Base-by-base conservation (phyloP, 2,797 vertebrate genomes). In the Poeciliopsis presidionis region DNA sequence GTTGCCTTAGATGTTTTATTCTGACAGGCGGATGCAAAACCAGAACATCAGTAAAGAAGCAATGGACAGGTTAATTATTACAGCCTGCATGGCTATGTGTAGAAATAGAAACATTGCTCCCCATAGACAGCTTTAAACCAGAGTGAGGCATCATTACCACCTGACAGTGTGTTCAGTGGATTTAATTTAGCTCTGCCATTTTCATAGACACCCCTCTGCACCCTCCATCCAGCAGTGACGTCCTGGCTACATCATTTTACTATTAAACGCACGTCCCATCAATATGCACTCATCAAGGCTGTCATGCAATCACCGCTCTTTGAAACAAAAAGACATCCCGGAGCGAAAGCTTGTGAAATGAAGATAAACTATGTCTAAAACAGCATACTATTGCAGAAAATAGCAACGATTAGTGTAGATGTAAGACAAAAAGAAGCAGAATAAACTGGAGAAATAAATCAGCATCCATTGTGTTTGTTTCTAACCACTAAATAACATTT, bases 231-330 rank as follows among this genome's bases (percentile, higher is more conserved):
- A 81, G 75, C 72, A 51, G 79, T 83, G 73, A 86, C 1, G 7
- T 69, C 65, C 76, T 14, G 46, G 80, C 86, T 81, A 81, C 82
- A 77, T 85, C 79, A 91, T 92, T 88, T 90, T 84, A 78, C 77
- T 73, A 89, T 92, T 90, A 88, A 74, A 85, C 4, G 20, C 47
- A 28, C 72, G 63, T 75, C 77, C 85, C 89, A 73, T 89, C 86
- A 90, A 84, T 89, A 81, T 78, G 82, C 77, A 16, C 86, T 76
- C 88, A 92, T 92, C 81, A 91, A 76, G 80, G 61, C 82, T 55
- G 73, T 82, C 7, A 7, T 49, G 81, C 85, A 90, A 89, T 92
- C 83, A 86, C 41, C 28, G 81, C 49, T 86, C 80, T 88, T 77
- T 81, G 78, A 88, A 80, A 88, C 80, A 81, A 92, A 80, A 76